phyloP scores from a whole-genome alignment of 2,113 vertebrate species.

The Pseudolaguvia tuberculata region DNA sequence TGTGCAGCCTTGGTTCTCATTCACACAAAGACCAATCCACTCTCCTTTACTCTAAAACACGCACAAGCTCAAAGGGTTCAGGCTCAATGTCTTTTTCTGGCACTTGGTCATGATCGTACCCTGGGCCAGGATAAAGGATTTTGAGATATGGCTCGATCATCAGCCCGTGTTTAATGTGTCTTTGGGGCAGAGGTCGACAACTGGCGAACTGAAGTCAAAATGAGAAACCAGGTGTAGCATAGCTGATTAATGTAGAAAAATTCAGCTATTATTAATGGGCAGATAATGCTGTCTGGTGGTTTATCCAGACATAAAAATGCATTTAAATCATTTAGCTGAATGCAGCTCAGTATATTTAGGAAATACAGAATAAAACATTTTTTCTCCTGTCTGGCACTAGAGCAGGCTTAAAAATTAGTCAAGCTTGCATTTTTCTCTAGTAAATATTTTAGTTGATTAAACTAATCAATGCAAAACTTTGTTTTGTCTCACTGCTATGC shows the following conservation, averaged over 20 bases:
- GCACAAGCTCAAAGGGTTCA: conserved; percentile 43
- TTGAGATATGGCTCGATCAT: conserved; percentile 26
- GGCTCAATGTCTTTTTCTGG: conserved; percentile 32
- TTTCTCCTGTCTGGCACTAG: too few relatives aligned
- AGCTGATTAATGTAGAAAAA: neutral
- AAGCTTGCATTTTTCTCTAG: too few relatives aligned
- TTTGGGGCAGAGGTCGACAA: neutral
- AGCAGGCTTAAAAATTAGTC: too few relatives aligned
- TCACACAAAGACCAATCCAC: conserved; percentile 38
- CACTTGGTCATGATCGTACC: conserved; percentile 17
- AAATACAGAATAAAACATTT: too few relatives aligned
- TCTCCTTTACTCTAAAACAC: conserved; percentile 25
- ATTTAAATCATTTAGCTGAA: neutral
- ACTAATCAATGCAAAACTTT: neutral
- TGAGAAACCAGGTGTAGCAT: neutral
- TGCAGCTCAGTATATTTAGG: neutral
- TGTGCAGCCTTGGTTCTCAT: conserved; percentile 42
- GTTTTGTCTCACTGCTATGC: neutral
- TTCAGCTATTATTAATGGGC: neutral
- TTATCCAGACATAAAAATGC: neutral
- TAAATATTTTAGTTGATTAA: too few relatives aligned
- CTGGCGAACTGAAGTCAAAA: neutral
- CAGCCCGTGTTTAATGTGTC: conserved; percentile 18
- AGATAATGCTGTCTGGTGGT: neutral
- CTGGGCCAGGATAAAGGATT: conserved; percentile 33